Percentiles rank a stretch among this genome's conserved stretches.
Evolutionary conservation across 2,797 vertebrate genomes (phyloP).

Genomic region (Poecilia velifera): DNA sequence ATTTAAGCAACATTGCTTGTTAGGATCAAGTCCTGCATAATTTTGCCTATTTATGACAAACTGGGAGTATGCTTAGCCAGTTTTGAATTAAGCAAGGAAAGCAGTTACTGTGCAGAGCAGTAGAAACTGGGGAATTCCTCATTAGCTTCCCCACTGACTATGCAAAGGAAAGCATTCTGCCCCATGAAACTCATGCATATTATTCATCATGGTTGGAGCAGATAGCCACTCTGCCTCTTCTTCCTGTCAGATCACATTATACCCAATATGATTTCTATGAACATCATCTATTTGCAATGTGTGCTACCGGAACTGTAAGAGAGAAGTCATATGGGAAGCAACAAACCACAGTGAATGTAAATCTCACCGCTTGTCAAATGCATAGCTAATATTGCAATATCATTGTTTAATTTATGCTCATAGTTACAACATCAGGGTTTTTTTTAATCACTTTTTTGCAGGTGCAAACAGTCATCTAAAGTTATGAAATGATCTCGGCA

Average conservation of each 20-base stretch:
- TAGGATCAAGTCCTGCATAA: neutral
- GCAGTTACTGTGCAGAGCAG: slow-evolving; percentile 6
- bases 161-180: slow-evolving; percentile 31
- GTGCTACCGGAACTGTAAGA: slow-evolving; percentile 23
- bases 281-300: slow-evolving; percentile 49
- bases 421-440: neutral
- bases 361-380: slow-evolving; percentile 1
- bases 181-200: slow-evolving; percentile 37
- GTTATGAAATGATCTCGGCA: slow-evolving; percentile 5
- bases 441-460: neutral
- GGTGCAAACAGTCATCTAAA: neutral
- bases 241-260: slow-evolving; percentile 63
- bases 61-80: neutral
- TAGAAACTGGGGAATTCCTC: slow-evolving; percentile 17
- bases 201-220: slow-evolving; percentile 59
- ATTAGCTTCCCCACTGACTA: slow-evolving; percentile 19
- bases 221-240: slow-evolving; percentile 54
- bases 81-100: slow-evolving; percentile 10
- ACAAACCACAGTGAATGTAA: slow-evolving; percentile 19
- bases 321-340: slow-evolving; percentile 23
- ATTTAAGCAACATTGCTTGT: neutral
- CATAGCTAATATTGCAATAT: neutral
- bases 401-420: neutral
- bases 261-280: slow-evolving; percentile 49
- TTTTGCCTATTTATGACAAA: neutral